Base-by-base conservation (phyloP, 1,140 invertebrate genomes). In the Leptinotarsa defecta region DNA sequence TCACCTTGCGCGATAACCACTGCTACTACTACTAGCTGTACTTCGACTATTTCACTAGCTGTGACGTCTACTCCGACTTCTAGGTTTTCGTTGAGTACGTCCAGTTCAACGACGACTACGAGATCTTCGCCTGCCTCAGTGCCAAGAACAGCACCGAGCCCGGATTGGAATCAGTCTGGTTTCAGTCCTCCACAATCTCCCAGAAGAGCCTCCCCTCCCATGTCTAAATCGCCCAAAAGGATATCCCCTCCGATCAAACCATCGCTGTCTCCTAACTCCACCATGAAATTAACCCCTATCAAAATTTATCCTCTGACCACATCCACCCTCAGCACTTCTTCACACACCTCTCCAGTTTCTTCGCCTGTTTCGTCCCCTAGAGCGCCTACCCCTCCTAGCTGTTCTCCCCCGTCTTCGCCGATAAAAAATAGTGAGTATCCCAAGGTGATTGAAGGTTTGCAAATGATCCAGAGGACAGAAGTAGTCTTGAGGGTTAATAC, bases 381-480 rank as follows among this genome's bases (percentile, higher is more conserved):
- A 65, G 6, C 48, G 6, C 68, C 20, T 13, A n/a, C 20, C 2
- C 77, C 85, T 5, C 84, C 84, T 0, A 84, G 83, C 5, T 78
- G 82, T 1, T 81, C 82, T 17, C 79, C 82, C 27, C 82, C 82
- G 8, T 83, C 77, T 19, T 85, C 83, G 1, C 83, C 84, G 8
- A 77, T 78, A 19, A 80, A 82, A 67, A 22, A 61, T 64, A 69
- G 67, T 83, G 85, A n/a, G 83, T 86, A 3, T 82, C 85, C 87
- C 0, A 85, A 86, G 68, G 87, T 87, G 1, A 83, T 88, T 4
- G 87, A 89, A 74, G 88, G 87, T 6, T 76, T 91, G 34, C 88
- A 89, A 68, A 77, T 91, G 70, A 85, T 91, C 71, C 90, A 91
- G 79, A 86, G 90, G 73, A 90, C 89, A 65, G 90, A 92, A 81